Evolutionary conservation across 2,888 invertebrate genomes (phyloP), one percentile per base, ranked within the genome.

Genomic region (Rhorus exstirpatorius): DNA sequence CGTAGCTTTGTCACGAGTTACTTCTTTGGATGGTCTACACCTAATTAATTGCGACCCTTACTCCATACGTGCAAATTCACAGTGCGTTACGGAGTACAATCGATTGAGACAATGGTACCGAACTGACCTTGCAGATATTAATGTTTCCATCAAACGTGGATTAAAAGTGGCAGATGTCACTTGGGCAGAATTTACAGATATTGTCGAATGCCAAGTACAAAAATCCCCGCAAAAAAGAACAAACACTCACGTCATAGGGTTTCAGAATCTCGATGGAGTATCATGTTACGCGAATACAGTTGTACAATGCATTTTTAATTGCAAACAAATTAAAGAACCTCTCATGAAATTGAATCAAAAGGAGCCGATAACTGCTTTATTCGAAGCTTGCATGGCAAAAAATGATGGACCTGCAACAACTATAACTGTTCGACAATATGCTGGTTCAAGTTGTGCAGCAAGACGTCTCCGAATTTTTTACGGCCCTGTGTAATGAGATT

Each of bases 41-140:
- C 70, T 88, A 41, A 85, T 87, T 0, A 87, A 87, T 72, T 82
- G 77, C 46, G 85, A 87, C 65, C 86, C 83, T 6, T 19, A 38
- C n/a, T 61, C 79, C 0, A 61, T 86, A 0, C 71, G 83, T 49
- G 85, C 87, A 2, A 70, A 41, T 49, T 51, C 17, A n/a, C n/a
- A 17, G n/a, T 85, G 86, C 12, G 81, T 86, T 7, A 10, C 55
- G 17, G 86, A 87, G 60, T 86, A 87, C 26, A 86, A 87, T 71
- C 46, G 86, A n/a, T 77, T 87, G 19, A 76, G 84, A 44, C 12
- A 68, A 17, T 12, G 44, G n/a, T 84, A 77, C 80, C 63, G 77
- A 8, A 83, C 85, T 26, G 77, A 79, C 10, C 63, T 85, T 19
- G 44, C 44, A 17, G 1, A 49, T n/a, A 75, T 83, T 26, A 49